Base-by-base conservation (phyloP, 2,888 invertebrate species). In the Acanthococcus lagerstroemiae region DNA sequence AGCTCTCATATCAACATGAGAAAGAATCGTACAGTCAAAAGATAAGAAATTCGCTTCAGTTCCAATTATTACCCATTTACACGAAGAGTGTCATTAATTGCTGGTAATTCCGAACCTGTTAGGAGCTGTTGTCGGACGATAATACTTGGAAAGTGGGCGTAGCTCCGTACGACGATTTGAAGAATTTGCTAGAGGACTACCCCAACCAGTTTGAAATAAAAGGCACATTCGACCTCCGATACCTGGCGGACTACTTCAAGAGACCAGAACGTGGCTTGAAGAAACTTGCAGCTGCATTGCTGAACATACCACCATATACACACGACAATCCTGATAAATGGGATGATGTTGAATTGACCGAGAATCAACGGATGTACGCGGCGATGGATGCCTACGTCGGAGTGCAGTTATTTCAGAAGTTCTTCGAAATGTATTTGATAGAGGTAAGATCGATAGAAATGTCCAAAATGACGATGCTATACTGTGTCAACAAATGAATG, bases 111-210 rank as follows among this genome's bases (percentile, higher is more conserved):
- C n/a, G n/a, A n/a, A n/a, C n/a, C n/a, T 57, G 5, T 17, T 15
- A 65, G 65, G 37, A 45, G 1, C 15, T 65, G 17, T 24, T 65
- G 5, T 25, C 37, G 12, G 26, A 65, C 45, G 55, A 55, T 9
- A 6, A 65, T 15, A 65, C 55, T 25, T 65, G 65, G 65, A 65
- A 65, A 65, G 65, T 65, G 7, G 65, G 65, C 4, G 55, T 65
- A 1, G 65, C 26, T 7, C 26, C 45, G 9, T 54, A 65, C 7
- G 46, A 65, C 26, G 65, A 65, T 25, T 45, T 45, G 1, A 12
- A 15, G 2, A 24, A 55, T 55, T 45, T 65, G 30, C 25, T 44
- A 15, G 19, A 65, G 15, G n/a, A 45, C 4, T 55, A 26, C 24
- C 30, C 30, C 6, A 21, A 25, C 17, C 26, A 25, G n/a, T 55